Percentiles rank a stretch among this genome's conserved stretches.
Conservation (phyloP, 2,797 vertebrate genomes). For the Poeciliopsis turneri region DNA sequence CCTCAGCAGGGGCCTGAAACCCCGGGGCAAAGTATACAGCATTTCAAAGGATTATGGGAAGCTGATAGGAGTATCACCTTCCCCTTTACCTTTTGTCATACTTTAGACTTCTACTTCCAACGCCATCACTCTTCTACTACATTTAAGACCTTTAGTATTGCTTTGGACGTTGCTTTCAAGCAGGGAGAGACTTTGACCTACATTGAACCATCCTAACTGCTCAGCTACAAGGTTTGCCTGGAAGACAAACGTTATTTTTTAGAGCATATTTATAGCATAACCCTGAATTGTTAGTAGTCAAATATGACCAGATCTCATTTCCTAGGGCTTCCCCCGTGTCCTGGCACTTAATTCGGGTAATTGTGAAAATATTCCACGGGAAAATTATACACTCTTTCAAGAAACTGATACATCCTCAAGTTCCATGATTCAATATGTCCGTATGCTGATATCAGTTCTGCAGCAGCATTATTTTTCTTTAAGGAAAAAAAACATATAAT, state of each 20-base stretch:
- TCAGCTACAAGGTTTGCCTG: neutral
- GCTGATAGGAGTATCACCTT: slow-evolving; percentile 37
- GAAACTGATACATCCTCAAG: neutral
- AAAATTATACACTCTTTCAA: neutral
- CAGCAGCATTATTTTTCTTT: neutral
- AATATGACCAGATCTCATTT: neutral
- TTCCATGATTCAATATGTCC: neutral
- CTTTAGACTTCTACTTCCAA: slow-evolving; percentile 37
- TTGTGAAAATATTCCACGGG: neutral
- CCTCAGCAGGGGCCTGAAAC: slow-evolving; percentile 41
- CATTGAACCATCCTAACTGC: neutral
- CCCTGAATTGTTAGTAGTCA: neutral
- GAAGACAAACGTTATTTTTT: neutral
- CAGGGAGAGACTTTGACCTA: neutral
- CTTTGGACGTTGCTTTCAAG: neutral
- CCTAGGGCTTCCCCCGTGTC: neutral
- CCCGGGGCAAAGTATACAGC: slow-evolving; percentile 21
- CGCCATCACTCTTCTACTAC: neutral
- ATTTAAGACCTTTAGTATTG: slow-evolving; percentile 16
- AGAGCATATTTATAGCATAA: neutral
- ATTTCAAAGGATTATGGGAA: slow-evolving; percentile 57
- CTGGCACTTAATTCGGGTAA: neutral
- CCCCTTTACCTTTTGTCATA: slow-evolving; percentile 7
- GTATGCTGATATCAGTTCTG: neutral
- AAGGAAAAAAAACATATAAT: neutral